Percentiles rank a stretch among this genome's conserved stretches.
phyloP scores from a whole-genome alignment of 2,888 invertebrate species.

The Nymphalis c-album region DNA sequence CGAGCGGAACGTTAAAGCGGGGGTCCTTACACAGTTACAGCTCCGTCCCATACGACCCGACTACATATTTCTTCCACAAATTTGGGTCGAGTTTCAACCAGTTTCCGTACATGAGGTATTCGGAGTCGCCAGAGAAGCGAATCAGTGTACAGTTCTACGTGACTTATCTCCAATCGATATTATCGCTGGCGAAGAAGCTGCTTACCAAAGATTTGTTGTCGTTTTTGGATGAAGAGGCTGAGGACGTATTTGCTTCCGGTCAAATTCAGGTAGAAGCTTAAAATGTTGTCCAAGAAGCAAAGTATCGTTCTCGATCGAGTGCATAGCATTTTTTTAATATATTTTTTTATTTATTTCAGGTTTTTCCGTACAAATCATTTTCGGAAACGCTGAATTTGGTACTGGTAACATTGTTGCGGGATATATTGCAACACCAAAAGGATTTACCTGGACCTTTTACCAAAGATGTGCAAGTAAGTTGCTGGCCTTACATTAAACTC shows the following conservation, averaged over 20 bases:
- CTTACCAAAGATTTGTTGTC: conserved; percentile 91
- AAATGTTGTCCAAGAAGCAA: not conserved
- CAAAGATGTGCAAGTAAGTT: conserved; percentile 88
- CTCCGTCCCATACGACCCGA: conserved; percentile 88
- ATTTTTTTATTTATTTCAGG: conserved; percentile 61
- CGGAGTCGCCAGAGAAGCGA: conserved; percentile 86
- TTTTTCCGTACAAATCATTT: conserved; percentile 96
- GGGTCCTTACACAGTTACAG: conserved; percentile 81
- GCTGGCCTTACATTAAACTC: not conserved
- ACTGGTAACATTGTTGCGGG: conserved; percentile 94
- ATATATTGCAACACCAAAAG: conserved; percentile 93
- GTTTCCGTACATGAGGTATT: conserved; percentile 90
- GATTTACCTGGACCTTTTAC: conserved; percentile 95
- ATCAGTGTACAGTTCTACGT: conserved; percentile 86
- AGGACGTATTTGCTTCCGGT: conserved; percentile 88
- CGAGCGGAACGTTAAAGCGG: conserved; percentile 63
- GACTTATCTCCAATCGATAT: conserved; percentile 89
- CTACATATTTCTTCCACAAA: conserved; percentile 93
- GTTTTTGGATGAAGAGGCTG: conserved; percentile 91
- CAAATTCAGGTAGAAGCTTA: conserved; percentile 78
- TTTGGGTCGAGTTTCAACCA: conserved; percentile 97
- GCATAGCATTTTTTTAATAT: no score
- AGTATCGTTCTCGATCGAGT: no score
- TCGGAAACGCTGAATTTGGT: conserved; percentile 97
- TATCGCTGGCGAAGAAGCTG: conserved; percentile 90